phyloP scores from a whole-genome alignment of 2,113 vertebrate species.

The Festucalex cinctus region DNA sequence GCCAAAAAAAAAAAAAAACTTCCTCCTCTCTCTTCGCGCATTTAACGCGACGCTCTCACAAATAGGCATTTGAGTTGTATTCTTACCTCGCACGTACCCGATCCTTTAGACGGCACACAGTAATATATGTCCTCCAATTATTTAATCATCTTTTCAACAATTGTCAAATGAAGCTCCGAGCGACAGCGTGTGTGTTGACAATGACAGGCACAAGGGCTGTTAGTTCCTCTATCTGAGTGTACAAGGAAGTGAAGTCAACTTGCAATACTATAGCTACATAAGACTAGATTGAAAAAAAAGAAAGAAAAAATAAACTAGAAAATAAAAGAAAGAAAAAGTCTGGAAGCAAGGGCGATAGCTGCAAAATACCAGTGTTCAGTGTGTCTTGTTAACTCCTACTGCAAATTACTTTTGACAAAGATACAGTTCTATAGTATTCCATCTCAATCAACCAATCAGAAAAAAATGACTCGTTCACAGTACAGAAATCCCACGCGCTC shows the following conservation, averaged over 20 bases:
- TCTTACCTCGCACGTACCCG: conserved; percentile 46
- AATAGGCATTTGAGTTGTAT: not conserved
- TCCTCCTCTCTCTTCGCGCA: not conserved
- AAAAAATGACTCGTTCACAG: too few species aligned
- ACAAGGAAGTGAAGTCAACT: conserved; percentile 77
- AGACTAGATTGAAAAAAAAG: conserved; percentile 30
- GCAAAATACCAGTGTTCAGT: conserved; percentile 53
- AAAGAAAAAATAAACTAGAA: conserved; percentile 20
- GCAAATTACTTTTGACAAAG: not conserved
- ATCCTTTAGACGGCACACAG: not conserved
- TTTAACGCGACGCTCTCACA: not conserved
- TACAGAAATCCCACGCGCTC: too few species aligned
- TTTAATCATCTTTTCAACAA: conserved; percentile 42
- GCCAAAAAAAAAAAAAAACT: too few species aligned
- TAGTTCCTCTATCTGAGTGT: conserved; percentile 75
- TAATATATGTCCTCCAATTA: conserved; percentile 6
- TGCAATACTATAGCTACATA: conserved; percentile 49
- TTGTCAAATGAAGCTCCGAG: conserved; percentile 24
- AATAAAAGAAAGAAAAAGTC: conserved; percentile 35
- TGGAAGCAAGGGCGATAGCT: conserved; percentile 70
- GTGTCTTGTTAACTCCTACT: not conserved
- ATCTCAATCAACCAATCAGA: not conserved
- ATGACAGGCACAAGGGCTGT: conserved; percentile 44
- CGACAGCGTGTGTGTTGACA: conserved; percentile 38
- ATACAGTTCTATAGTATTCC: not conserved